A percentile compares a stretch with the other conserved stretches of the same genome.
Evolutionary conservation across 2,797 vertebrate genomes (phyloP).

Genomic region (Perdix hodgsoniae): DNA sequence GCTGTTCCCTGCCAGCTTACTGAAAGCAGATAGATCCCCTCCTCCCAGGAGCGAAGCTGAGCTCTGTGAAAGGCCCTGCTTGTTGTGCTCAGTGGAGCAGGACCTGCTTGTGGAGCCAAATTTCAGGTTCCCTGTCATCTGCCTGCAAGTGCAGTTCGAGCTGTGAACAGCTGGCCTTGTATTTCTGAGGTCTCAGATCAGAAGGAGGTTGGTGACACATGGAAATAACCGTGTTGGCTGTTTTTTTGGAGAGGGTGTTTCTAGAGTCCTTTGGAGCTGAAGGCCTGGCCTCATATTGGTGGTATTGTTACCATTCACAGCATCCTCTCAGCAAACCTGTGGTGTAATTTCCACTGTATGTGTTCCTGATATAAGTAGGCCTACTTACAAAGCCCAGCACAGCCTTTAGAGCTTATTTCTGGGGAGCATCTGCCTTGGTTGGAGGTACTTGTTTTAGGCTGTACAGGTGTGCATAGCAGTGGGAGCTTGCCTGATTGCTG

Average conservation of each 20-base stretch:
- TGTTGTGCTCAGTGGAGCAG: not conserved
- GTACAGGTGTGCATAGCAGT: not conserved
- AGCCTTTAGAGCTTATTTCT: not conserved
- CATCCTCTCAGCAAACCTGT: not conserved
- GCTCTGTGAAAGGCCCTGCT: not conserved
- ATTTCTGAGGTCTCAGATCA: not conserved
- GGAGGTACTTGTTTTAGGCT: not conserved
- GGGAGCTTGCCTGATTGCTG: not conserved
- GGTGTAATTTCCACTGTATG: rapidly evolving
- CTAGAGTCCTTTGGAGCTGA: not conserved
- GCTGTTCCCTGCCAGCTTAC: conserved; percentile 52
- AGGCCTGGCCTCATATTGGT: not conserved
- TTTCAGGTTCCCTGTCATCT: not conserved
- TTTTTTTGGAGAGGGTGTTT: not conserved
- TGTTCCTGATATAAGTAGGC: not conserved
- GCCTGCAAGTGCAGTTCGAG: not conserved
- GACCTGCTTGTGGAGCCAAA: not conserved
- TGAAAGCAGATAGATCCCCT: not conserved
- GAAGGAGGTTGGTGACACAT: not conserved
- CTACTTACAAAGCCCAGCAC: not conserved
- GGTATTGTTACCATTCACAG: not conserved
- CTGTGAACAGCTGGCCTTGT: rapidly evolving
- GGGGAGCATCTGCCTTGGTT: not conserved
- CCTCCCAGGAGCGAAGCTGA: not conserved
- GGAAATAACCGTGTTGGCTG: not conserved